Evolutionary conservation across 1,140 invertebrate genomes (phyloP).

Genomic region (Diabrotica virgifera): DNA sequence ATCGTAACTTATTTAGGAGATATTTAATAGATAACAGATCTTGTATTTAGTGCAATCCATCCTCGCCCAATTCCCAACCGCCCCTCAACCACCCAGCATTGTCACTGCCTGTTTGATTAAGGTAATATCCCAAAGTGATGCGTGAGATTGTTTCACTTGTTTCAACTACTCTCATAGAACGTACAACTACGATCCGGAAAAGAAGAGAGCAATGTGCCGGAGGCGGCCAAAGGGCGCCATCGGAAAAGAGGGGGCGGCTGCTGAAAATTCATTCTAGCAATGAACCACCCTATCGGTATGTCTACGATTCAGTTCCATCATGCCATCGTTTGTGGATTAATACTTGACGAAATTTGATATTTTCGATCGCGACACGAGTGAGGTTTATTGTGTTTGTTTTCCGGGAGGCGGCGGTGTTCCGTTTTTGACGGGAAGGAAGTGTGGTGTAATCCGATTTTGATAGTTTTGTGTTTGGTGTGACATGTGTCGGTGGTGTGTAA

Average conservation of each 20-base stretch:
- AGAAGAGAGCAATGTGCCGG: slow-evolving; percentile 16
- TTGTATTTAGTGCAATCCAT: slow-evolving; percentile 3
- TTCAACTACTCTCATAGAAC: slow-evolving; percentile 25
- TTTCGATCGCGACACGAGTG: slow-evolving; percentile 6
- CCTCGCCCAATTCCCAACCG: slow-evolving; percentile 5
- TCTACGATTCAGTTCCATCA: slow-evolving; percentile 21
- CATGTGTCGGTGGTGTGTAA: not conserved
- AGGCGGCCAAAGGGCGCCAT: slow-evolving; percentile 17
- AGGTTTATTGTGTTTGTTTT: not conserved
- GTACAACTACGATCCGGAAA: not conserved
- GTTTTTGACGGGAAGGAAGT: not conserved
- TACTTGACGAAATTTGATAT: slow-evolving; percentile 29
- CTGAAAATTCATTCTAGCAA: slow-evolving; percentile 12
- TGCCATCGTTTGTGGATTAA: slow-evolving; percentile 26
- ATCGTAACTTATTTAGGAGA: too few species aligned
- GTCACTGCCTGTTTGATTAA: slow-evolving; percentile 42
- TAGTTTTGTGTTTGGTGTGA: not conserved
- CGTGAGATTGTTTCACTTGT: slow-evolving; percentile 45
- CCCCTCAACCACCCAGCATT: slow-evolving; percentile 18
- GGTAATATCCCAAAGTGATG: slow-evolving; percentile 42
- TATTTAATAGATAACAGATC: too few species aligned
- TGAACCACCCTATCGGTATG: slow-evolving; percentile 19
- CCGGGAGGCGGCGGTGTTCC: too few species aligned
- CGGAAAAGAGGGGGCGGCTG: slow-evolving; percentile 14
- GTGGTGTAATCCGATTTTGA: not conserved